A percentile compares a stretch with the other conserved stretches of the same genome.
These are phyloP conservation scores for Verasper variegatus DNA, from an alignment of 2,113 vertebrate genomes.

Conservation along the genomic window DNA sequence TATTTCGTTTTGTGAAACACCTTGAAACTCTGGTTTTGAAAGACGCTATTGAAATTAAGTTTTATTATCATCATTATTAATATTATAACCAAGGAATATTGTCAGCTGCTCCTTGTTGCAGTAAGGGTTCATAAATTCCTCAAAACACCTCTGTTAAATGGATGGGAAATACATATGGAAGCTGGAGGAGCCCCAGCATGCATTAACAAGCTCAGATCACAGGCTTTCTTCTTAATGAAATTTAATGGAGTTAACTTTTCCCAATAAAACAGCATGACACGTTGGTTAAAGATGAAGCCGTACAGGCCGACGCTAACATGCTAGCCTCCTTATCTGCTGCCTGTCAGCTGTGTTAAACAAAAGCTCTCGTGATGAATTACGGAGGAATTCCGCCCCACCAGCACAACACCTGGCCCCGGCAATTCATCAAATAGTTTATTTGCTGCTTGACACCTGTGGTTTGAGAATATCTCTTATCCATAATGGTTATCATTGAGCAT, in stretches of 20 bases:
- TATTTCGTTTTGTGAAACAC: no score
- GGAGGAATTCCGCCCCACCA: conserved; percentile 84
- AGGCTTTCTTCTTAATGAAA: conserved; percentile 10
- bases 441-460: conserved; percentile 76
- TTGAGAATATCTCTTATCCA: conserved; percentile 63
- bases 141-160: not conserved
- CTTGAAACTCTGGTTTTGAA: no score
- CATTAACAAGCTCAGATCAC: conserved; percentile 10
- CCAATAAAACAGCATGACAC: conserved; percentile 12
- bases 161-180: not conserved
- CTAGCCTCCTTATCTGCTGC: conserved; percentile 56
- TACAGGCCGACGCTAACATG: conserved; percentile 53
- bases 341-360: conserved; percentile 89
- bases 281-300: conserved; percentile 2
- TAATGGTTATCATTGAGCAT: conserved; percentile 70
- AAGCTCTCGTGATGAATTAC: conserved; percentile 88
- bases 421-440: conserved; percentile 78
- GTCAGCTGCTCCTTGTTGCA: not conserved
- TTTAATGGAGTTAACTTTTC: conserved; percentile 17
- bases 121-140: not conserved
- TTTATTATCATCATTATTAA: no score
- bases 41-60: no score
- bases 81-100: not conserved
- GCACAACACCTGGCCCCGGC: conserved; percentile 89
- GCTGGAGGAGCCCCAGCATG: conserved; percentile 19